These are phyloP conservation scores for Psettodes erumei DNA, from an alignment of 2,113 vertebrate species.

Conservation along the genomic window DNA sequence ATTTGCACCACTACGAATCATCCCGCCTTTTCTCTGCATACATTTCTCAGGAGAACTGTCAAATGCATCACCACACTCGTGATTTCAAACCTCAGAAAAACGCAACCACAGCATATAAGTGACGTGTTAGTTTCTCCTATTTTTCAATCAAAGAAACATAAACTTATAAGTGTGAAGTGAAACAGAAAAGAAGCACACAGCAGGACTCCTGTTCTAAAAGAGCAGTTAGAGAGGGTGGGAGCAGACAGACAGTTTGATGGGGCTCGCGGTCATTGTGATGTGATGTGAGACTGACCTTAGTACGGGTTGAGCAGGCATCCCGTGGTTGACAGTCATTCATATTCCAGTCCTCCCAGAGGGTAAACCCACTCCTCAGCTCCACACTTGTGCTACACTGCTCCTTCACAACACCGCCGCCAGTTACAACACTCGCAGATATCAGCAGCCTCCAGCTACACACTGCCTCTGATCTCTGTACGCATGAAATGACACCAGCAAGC, in stretches of 20 bases:
- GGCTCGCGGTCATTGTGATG: constrained; percentile 45
- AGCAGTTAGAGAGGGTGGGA: constrained; percentile 15
- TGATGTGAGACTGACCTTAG: constrained; percentile 76
- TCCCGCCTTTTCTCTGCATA: constrained; percentile 66
- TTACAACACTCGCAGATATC: constrained; percentile 61
- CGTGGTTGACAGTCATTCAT: constrained; percentile 69
- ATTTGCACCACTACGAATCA: constrained; percentile 23
- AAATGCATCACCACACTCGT: constrained; percentile 13
- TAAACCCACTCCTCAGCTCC: constrained; percentile 60
- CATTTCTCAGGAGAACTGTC: constrained; percentile 34
- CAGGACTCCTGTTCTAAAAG: neutral
- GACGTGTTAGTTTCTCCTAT: constrained; percentile 11
- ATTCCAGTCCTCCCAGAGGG: constrained; percentile 70
- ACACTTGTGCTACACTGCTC: constrained; percentile 48
- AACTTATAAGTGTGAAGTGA: neutral
- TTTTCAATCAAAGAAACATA: constrained; percentile 10
- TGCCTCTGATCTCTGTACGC: constrained; percentile 70
- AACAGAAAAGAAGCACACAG: neutral
- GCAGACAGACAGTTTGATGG: constrained; percentile 42
- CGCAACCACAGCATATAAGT: neutral
- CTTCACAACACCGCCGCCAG: constrained; percentile 35
- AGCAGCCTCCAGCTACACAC: constrained; percentile 63
- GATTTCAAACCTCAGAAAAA: constrained; percentile 49
- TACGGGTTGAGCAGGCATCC: constrained; percentile 61
- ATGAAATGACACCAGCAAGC: constrained; percentile 71